Evolutionary conservation across 2,113 vertebrate genomes (phyloP), one percentile per base, ranked within the genome.

Genomic region (Lepus timidus): DNA sequence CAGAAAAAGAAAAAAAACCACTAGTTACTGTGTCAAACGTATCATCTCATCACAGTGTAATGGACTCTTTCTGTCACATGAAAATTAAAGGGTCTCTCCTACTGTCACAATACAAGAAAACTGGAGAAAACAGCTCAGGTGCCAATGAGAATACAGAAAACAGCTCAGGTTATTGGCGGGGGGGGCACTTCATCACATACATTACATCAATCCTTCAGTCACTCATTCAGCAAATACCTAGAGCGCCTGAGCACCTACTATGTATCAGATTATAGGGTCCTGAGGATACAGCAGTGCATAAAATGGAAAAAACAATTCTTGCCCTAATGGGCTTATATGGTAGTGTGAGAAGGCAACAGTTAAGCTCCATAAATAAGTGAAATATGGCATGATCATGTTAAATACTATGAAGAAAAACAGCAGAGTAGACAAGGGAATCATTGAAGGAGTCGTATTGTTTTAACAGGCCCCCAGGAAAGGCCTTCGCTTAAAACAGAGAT

Each of bases 1-100:
- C 29, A 58, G 14, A 80, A 91, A 95, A 82, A 31, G 52, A 84
- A 94, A 44, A 44, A 36, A 94, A 80, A 4, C 58, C 2, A 88
- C 20, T 9, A 90, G 6, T 64, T 82, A 70, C 55, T 70, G 52
- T 81, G 85, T 86, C 12, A 55, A 80, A 85, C 91, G 1, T 64
- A 75, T 88, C 44, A 64, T 65, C 31, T 9, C 61, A 65, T 86
- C 36, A 87, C 22, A 85, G 36, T 52, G 2, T 74, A 83, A 95
- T 49, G 12, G 13, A 73, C 4, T 51, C 13, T 80, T 67, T 29
- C 75, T 86, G 22, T 68, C 64, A 91, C n/a, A 27, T 27, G 4
- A 44, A 93, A 94, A 82, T 68, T 58, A 90, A 92, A 94, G 23
- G 61, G 6, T 49, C 27, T 75, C 58, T 51, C 8, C 14, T 86